These are phyloP conservation scores for Azorinus chamasolen DNA, from an alignment of 2,888 invertebrate species.

Conservation along the genomic window DNA sequence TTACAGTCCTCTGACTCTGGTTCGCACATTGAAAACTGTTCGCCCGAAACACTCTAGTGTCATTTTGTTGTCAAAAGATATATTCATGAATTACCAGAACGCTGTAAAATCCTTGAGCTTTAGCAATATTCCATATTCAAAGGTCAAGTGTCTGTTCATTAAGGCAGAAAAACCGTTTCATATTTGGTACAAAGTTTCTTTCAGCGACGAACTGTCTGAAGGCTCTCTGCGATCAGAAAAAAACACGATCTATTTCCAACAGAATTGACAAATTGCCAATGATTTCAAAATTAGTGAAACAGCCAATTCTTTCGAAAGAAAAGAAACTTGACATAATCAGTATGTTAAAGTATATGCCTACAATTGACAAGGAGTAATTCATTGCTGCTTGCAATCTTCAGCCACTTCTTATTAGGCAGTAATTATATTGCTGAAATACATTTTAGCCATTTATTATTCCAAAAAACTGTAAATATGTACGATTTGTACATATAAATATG, in stretches of 20 bases:
- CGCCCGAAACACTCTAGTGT: neutral
- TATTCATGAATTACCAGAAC: slow-evolving; percentile 9
- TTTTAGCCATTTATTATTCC: no score
- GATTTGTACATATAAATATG: no score
- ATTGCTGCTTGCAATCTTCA: no score
- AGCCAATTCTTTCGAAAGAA: neutral
- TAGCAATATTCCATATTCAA: slow-evolving; percentile 5
- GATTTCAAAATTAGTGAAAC: neutral
- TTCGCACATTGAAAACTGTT: slow-evolving; percentile 5
- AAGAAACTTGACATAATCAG: slow-evolving; percentile 8
- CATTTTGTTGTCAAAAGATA: slow-evolving; percentile 3
- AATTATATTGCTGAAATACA: no score
- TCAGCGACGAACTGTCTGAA: neutral
- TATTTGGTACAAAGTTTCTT: neutral
- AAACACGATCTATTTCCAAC: neutral
- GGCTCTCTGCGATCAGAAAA: no score
- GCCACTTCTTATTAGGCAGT: no score
- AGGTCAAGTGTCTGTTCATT: slow-evolving; percentile 10
- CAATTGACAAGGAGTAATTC: neutral
- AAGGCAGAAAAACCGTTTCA: neutral
- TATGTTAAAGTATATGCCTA: slow-evolving; percentile 8
- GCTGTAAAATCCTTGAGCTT: neutral
- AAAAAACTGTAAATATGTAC: no score
- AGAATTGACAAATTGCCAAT: neutral
- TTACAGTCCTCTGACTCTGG: slow-evolving; percentile 4